phyloP scores from a whole-genome alignment of 2,797 vertebrate genomes.

The Echiichthys vipera region DNA sequence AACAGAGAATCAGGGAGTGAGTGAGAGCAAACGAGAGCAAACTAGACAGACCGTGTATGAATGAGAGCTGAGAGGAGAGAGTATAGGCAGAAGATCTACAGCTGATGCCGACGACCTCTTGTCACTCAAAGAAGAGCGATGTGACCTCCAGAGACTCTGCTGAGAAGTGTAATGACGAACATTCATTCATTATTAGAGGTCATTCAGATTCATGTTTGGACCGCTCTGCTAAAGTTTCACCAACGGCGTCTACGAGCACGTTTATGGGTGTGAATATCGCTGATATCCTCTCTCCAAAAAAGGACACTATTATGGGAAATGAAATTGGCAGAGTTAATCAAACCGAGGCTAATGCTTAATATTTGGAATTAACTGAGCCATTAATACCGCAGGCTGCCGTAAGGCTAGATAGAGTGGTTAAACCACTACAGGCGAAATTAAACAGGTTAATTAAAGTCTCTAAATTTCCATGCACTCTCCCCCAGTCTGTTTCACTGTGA shows the following conservation, averaged over 20 bases:
- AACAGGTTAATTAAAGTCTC: slow-evolving; percentile 84
- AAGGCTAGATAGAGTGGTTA: slow-evolving; percentile 73
- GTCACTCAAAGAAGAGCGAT: slow-evolving; percentile 34
- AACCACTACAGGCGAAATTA: slow-evolving; percentile 77
- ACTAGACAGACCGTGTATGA: slow-evolving; percentile 50
- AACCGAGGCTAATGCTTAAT: slow-evolving; percentile 75
- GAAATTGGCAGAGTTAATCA: slow-evolving; percentile 80
- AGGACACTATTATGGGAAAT: slow-evolving; percentile 69
- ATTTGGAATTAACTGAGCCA: slow-evolving; percentile 78
- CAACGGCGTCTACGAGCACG: slow-evolving; percentile 23
- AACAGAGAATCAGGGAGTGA: slow-evolving; percentile 66
- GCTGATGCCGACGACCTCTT: slow-evolving; percentile 20
- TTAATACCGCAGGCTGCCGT: slow-evolving; percentile 67
- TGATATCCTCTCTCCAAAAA: slow-evolving; percentile 58
- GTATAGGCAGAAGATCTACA: slow-evolving; percentile 46
- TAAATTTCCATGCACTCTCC: slow-evolving; percentile 59
- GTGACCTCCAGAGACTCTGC: slow-evolving; percentile 63
- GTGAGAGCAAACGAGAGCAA: slow-evolving; percentile 62
- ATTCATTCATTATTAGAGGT: slow-evolving; percentile 57
- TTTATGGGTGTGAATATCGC: slow-evolving; percentile 63
- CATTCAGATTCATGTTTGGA: slow-evolving; percentile 57
- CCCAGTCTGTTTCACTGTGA: slow-evolving; percentile 45
- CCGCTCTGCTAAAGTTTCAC: slow-evolving; percentile 52
- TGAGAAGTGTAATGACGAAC: slow-evolving; percentile 62
- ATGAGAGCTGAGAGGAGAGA: slow-evolving; percentile 40